phyloP scores from a whole-genome alignment of 53 echinoderm and acorn worm genomes.

The Echinometra lucunter region DNA sequence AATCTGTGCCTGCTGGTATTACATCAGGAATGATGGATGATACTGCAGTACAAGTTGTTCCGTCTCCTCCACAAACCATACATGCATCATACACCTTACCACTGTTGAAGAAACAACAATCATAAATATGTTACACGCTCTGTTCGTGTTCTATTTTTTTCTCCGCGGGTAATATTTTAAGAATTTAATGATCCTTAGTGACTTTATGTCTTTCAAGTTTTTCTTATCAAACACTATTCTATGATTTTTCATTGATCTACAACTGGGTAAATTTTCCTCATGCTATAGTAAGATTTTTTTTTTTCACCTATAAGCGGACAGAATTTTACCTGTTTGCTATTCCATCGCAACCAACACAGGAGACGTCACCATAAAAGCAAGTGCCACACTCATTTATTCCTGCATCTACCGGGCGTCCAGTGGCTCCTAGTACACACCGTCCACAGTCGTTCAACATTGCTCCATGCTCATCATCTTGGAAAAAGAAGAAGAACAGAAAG shows the following conservation, averaged over 20 bases:
- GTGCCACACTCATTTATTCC: conserved; percentile 22
- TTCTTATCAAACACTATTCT: no score
- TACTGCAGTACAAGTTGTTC: neutral
- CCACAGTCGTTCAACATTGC: neutral
- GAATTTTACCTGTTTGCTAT: neutral
- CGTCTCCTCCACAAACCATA: neutral
- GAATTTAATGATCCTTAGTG: no score
- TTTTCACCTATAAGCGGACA: neutral
- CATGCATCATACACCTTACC: neutral
- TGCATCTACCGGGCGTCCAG: neutral
- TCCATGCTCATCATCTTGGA: neutral
- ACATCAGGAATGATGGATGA: neutral
- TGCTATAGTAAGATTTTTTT: neutral
- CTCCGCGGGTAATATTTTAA: no score
- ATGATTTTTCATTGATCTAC: no score
- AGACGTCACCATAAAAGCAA: neutral
- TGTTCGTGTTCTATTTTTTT: no score
- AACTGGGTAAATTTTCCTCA: no score
- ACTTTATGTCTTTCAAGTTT: no score
- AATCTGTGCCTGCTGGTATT: neutral
- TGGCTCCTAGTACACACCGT: neutral
- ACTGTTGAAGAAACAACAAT: neutral
- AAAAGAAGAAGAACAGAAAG: neutral
- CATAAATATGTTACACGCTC: no score
- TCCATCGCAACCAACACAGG: conserved; percentile 38